Evolutionary conservation across 2,113 vertebrate species (phyloP).

Genomic region (Crotophaga sulcirostris): DNA sequence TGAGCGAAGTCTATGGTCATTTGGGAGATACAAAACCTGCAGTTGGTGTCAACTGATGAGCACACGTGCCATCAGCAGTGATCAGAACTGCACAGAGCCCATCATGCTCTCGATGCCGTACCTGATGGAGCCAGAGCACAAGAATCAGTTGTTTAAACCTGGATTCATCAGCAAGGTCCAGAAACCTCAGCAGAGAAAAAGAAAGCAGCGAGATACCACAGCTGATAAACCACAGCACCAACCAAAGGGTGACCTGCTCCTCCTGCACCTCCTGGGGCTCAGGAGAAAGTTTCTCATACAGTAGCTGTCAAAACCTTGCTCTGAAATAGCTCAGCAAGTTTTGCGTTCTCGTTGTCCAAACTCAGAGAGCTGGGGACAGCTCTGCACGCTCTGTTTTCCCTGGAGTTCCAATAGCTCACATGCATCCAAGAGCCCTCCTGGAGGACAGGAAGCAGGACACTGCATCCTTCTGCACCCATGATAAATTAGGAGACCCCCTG

Average conservation of each 20-base stretch:
- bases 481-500: rapidly evolving
- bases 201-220: background rate
- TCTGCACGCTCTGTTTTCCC: background rate
- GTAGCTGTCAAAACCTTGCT: background rate
- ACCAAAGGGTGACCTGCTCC: background rate
- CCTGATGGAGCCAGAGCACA: background rate
- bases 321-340: background rate
- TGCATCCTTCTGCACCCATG: background rate
- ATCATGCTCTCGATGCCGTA: background rate
- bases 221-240: background rate
- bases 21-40: background rate
- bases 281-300: background rate
- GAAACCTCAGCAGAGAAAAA: background rate
- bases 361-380: background rate
- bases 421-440: background rate
- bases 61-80: background rate
- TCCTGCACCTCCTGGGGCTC: background rate
- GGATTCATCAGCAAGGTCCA: background rate
- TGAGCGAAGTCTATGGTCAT: background rate
- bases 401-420: background rate
- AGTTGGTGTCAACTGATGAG: background rate
- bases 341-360: background rate
- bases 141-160: background rate
- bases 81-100: background rate
- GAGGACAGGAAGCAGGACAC: background rate